phyloP scores from a whole-genome alignment of 2,113 vertebrate species.

The Corythornis madagascariensis region DNA sequence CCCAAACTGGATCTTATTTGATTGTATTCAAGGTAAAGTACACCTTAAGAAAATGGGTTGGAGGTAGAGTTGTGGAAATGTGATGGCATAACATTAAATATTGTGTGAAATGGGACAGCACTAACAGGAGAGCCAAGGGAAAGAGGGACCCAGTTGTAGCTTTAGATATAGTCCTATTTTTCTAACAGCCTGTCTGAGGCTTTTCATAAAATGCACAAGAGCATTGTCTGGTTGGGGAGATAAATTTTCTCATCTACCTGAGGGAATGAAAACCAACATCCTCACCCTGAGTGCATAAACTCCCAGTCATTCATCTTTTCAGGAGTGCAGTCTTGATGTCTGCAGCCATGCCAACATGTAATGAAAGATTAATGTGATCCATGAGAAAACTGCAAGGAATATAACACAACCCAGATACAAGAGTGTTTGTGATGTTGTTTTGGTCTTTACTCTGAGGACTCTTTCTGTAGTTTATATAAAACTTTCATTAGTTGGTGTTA shows the following conservation, averaged over 20 bases:
- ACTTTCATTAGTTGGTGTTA: slow-evolving; percentile 17
- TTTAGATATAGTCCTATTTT: background rate
- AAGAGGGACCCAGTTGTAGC: background rate
- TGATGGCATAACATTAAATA: background rate
- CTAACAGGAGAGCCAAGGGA: background rate
- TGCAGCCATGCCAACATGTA: background rate
- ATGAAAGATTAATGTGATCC: slow-evolving; percentile 30
- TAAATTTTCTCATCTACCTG: background rate
- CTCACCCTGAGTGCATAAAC: background rate
- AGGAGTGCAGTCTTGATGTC: background rate
- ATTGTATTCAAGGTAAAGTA: background rate
- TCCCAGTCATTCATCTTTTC: background rate
- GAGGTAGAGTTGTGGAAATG: background rate
- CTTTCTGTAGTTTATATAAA: slow-evolving; percentile 13
- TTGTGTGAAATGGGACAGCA: background rate
- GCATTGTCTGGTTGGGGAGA: background rate
- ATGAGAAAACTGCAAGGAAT: background rate
- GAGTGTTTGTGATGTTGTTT: background rate
- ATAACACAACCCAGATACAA: background rate
- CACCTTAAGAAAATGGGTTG: background rate
- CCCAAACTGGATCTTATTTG: background rate
- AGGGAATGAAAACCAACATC: background rate
- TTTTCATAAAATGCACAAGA: background rate
- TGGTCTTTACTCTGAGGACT: background rate
- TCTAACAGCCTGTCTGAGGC: background rate